Evolutionary conservation across 1,140 invertebrate genomes (phyloP).

Genomic region (Platorchestia sp.): DNA sequence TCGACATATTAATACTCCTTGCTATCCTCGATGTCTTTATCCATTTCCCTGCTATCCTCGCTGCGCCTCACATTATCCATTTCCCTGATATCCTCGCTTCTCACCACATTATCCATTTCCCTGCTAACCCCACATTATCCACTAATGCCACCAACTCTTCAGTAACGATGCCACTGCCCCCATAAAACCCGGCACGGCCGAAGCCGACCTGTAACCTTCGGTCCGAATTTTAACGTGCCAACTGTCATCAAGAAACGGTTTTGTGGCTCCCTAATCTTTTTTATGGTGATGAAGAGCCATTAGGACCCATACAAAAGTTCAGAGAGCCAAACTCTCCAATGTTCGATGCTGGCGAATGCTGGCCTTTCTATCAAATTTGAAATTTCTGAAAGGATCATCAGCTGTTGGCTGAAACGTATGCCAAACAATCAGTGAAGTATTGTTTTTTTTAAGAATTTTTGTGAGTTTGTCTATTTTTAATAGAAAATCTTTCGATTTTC

Average conservation of each 20-base stretch:
- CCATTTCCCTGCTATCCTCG: background rate
- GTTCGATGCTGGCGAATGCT: background rate
- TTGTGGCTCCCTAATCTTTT: slow-evolving; percentile 7
- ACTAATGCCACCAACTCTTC: background rate
- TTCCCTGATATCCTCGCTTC: background rate
- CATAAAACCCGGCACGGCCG: background rate
- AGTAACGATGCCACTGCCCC: background rate
- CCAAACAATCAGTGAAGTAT: background rate
- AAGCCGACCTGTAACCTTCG: background rate
- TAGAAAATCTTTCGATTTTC: too few species aligned
- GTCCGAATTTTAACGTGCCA: background rate
- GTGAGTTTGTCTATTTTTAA: background rate
- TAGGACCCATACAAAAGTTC: background rate
- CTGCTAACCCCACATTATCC: background rate
- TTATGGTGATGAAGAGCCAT: background rate
- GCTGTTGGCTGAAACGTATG: background rate
- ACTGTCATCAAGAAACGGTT: background rate
- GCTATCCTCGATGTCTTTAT: background rate
- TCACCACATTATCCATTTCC: background rate
- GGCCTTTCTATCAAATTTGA: background rate
- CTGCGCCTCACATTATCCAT: background rate
- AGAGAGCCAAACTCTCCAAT: background rate
- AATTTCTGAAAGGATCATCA: background rate
- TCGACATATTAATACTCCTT: too few species aligned
- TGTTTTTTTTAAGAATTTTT: background rate